Percentiles rank a stretch among this genome's conserved stretches.
These are phyloP conservation scores for Holacanthus passer DNA, from an alignment of 2,113 vertebrate species.

Conservation along the genomic window DNA sequence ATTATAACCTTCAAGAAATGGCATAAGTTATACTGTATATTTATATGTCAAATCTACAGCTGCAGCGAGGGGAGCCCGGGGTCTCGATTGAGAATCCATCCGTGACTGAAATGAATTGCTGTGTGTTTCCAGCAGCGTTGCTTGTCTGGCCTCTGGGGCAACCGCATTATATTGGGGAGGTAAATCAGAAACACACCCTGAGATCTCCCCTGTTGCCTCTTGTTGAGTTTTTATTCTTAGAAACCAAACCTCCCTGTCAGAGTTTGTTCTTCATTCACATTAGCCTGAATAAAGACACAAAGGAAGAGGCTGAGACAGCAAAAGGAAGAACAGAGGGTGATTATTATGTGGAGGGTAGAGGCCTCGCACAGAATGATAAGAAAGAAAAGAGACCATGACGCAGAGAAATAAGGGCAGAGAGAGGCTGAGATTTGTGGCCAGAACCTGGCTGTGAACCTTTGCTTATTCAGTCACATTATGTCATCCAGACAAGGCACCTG, in stretches of 20 bases:
- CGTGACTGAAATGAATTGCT: conserved; percentile 55
- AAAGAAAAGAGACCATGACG: conserved; percentile 63
- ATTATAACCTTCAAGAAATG: conserved; percentile 45
- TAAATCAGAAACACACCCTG: conserved; percentile 74
- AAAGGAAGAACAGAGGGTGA: conserved; percentile 1
- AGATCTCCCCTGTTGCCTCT: conserved; percentile 31
- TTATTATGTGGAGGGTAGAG: background rate
- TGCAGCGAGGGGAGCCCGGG: conserved; percentile 19
- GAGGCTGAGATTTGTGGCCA: conserved; percentile 17
- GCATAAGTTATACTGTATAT: conserved; percentile 51
- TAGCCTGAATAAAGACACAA: background rate
- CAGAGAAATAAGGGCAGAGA: background rate
- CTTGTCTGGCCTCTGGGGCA: conserved; percentile 24
- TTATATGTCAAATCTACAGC: conserved; percentile 53
- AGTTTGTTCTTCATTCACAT: conserved; percentile 32
- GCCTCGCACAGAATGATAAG: conserved; percentile 66
- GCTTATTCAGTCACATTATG: conserved; percentile 70
- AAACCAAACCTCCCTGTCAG: conserved; percentile 9
- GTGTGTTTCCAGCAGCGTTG: conserved; percentile 42
- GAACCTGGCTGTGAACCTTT: conserved; percentile 42
- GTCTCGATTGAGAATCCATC: conserved; percentile 52
- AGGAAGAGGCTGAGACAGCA: background rate
- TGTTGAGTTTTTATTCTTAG: conserved; percentile 15
- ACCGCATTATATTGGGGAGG: conserved; percentile 54
- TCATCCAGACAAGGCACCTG: conserved; percentile 79